Evolutionary conservation across 2,888 invertebrate species (phyloP), one percentile per base, ranked within the genome.

Genomic region (Amitus sp.): DNA sequence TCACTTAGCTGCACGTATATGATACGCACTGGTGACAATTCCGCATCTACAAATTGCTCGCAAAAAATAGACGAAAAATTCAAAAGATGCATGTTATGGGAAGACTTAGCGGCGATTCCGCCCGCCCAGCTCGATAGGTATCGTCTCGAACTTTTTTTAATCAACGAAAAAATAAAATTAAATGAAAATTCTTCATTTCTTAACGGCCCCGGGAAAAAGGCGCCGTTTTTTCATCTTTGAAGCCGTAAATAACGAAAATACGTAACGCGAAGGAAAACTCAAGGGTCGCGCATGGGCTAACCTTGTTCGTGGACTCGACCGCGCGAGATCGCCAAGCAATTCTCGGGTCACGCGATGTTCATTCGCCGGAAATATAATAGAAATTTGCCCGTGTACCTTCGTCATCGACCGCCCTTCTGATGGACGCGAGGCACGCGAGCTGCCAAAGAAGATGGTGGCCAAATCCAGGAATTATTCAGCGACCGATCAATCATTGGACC

Each of bases 301-400:
- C 59, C 63, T 64, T 64, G 63, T 59, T 55, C 59, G 59, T 52
- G 53, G 49, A 47, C 53, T 37, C 62, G 57, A 51, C 53, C 53
- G 57, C 57, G 50, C 18, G 47, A 64, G 56, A 64, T 59, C 63
- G 63, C 56, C 59, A 64, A 59, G 63, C 63, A 64, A 64, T 59
- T 59, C 59, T 50, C 60, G 58, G 68, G 74, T 75, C 77, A 76
- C 77, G 77, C 77, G 73, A 77, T 74, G 70, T 70, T 67, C 66
- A 58, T 63, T 58, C 62, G 66, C 72, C 72, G 74, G 73, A 77
- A 77, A 76, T 75, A 74, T 75, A 74, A 75, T 75, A 75, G 73
- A 73, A 75, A 75, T 74, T 73, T 73, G 53, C 48, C 43, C 56
- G 37, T 52, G 33, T 61, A 54, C 47, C 62, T 50, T 59, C 62